These are phyloP conservation scores for Acanthosepion pharaonis DNA, from an alignment of 2,888 invertebrate species.

Conservation along the genomic window DNA sequence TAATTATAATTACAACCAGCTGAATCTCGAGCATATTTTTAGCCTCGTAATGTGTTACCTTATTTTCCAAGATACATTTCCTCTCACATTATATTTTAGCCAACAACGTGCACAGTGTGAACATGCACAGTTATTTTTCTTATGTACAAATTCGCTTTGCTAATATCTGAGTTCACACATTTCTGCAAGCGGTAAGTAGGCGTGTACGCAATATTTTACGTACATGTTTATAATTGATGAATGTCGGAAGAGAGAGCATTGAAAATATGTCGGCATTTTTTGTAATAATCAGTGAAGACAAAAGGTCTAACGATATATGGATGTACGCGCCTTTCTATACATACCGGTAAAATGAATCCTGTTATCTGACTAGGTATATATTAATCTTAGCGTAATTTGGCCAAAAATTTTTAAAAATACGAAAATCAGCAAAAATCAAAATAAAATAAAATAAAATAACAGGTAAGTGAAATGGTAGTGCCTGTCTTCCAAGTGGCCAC, in stretches of 20 bases:
- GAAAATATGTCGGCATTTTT: background rate
- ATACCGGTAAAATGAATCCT: background rate
- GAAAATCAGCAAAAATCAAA: too few species aligned
- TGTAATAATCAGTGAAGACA: background rate
- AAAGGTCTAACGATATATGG: background rate
- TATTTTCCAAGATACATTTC: background rate
- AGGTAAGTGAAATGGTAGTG: too few species aligned
- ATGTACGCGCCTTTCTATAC: background rate
- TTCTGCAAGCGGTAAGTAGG: background rate
- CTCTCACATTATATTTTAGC: background rate
- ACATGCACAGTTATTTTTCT: background rate
- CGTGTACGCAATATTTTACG: background rate
- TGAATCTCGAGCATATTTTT: background rate
- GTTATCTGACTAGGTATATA: background rate
- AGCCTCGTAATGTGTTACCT: background rate
- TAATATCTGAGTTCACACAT: background rate
- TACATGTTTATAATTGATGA: constrained; percentile 10
- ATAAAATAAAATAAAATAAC: too few species aligned
- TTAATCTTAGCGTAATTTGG: background rate
- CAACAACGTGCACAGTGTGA: background rate
- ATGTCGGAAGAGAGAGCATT: background rate
- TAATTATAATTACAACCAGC: background rate
- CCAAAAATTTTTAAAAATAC: too few species aligned
- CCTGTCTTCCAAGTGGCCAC: too few species aligned
- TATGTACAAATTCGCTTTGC: background rate